A percentile compares a stretch with the other conserved stretches of the same genome.
Conservation (phyloP, 2,888 invertebrate genomes). For the Watsonalla cultraria region DNA sequence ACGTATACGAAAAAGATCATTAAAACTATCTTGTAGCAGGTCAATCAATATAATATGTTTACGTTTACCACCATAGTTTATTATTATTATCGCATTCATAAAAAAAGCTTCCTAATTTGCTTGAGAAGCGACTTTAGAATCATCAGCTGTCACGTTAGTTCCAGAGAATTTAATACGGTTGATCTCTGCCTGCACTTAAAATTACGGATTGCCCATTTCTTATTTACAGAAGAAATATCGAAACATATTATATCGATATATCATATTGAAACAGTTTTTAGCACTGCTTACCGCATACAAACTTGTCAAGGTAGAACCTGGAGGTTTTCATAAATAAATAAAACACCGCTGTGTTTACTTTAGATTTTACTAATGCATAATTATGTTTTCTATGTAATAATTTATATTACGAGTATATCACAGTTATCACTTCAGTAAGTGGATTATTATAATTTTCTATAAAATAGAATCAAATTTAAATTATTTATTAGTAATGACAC, state of each 20-base stretch:
- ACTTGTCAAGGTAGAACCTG: no score
- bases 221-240: no score
- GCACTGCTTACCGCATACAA: no score
- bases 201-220: no score
- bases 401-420: conserved; percentile 72
- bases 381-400: conserved; percentile 48
- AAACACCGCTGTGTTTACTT: conserved; percentile 23
- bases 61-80: not conserved
- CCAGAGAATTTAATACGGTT: no score
- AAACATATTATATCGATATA: no score
- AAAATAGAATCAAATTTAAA: conserved; percentile 32
- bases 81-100: not conserved
- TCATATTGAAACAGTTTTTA: no score
- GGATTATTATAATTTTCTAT: conserved; percentile 47
- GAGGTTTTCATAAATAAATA: conserved; percentile 23
- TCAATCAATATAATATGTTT: not conserved
- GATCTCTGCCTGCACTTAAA: no score
- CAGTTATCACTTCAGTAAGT: conserved; percentile 76
- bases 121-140: no score
- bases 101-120: no score
- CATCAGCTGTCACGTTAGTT: no score
- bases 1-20: conserved; percentile 46
- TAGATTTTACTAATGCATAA: conserved; percentile 64
- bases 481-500: conserved; percentile 17
- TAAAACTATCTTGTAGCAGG: conserved; percentile 8